These are phyloP conservation scores for Trachelus troglodyta DNA, from an alignment of 2,888 invertebrate species.

Conservation along the genomic window DNA sequence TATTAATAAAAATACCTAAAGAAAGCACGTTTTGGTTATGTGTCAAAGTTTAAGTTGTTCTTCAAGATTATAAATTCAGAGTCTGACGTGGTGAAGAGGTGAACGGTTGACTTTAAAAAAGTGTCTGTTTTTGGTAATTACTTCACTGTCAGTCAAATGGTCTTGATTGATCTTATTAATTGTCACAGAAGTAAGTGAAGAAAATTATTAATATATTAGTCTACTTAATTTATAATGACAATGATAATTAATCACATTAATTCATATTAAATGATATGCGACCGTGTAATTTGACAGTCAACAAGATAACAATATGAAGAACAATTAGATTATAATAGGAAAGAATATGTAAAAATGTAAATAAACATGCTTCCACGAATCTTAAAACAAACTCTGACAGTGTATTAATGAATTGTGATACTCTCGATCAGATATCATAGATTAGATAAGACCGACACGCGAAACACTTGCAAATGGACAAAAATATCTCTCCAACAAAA, in stretches of 20 bases:
- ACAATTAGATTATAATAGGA: neutral
- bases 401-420: neutral
- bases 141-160: neutral
- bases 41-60: neutral
- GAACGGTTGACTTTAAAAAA: neutral
- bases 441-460: neutral
- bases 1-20: neutral
- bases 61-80: neutral
- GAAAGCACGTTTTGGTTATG: neutral
- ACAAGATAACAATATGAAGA: neutral
- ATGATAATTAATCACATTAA: too few species aligned
- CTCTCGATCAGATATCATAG: neutral
- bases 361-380: neutral
- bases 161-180: neutral
- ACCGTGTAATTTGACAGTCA: neutral
- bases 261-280: too few species aligned
- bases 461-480: neutral
- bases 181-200: neutral
- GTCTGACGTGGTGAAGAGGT: neutral
- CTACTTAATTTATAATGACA: neutral
- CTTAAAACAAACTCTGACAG: neutral
- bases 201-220: neutral
- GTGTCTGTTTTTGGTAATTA: neutral
- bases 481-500: neutral
- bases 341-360: neutral